Evolutionary conservation across 2,113 vertebrate species (phyloP), one percentile per base, ranked within the genome.

Genomic region (Pterocles gutturalis): DNA sequence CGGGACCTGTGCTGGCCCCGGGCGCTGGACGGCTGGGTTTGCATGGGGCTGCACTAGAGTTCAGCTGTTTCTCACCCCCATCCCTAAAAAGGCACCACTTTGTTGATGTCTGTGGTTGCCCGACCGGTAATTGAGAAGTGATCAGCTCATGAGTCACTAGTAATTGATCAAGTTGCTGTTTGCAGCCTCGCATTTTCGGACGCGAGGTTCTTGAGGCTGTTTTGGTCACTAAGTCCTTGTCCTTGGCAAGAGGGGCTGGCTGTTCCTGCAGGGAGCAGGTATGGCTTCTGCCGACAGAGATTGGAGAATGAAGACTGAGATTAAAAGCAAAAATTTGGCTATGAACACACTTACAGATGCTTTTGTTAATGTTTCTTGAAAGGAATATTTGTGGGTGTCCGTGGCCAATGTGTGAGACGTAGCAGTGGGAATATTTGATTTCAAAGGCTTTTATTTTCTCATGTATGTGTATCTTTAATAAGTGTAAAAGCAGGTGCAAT

Each of bases 101-200:
- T 7, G 0, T 4, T 49, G 41, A 0, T 28, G 1, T 7, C 38
- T 3, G 24, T 0, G 9, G 38, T 0, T 28, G 64, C 49, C 0
- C 0, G 1, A 10, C 45, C 2, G 5, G n/a, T 48, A 18, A 3
- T 9, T 20, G 11, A 7, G 2, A 2, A 13, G 15, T 2, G 38
- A 13, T 38, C 49, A 12, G 33, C 41, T 77, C 60, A 7, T 14
- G 5, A 3, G 9, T 22, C 3, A 0, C 1, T 19, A 17, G 29
- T 0, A 3, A 3, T 12, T 26, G 48, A 22, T 31, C 4, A 54
- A 55, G 34, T 3, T 43, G 13, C 51, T 76, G 2, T 7, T 11
- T n/a, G 33, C 51, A 88, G 73, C 57, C 43, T 46, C 6, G n/a
- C 7, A 0, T 7, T 16, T 6, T 38, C 48, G 28, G 17, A 7